Conservation (phyloP, 2,797 vertebrate species). For the Oreochromis grahami region DNA sequence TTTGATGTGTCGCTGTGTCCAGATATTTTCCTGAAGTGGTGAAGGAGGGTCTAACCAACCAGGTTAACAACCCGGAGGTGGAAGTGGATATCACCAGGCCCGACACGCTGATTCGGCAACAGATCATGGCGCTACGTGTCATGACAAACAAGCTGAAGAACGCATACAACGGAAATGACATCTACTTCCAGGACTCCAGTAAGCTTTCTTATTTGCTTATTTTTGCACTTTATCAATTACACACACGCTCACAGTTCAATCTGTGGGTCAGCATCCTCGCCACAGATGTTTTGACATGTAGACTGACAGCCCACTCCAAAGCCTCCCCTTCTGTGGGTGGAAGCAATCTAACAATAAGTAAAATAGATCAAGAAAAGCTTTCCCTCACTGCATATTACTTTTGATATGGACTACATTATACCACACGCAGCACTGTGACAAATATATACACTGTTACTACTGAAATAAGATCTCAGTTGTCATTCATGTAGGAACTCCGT, state of each 20-base stretch:
- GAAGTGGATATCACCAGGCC: slow-evolving; percentile 96
- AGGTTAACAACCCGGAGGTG: slow-evolving; percentile 95
- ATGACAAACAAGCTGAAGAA: slow-evolving; percentile 98
- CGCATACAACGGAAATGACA: slow-evolving; percentile 94
- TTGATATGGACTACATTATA: not conserved
- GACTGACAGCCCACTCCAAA: not conserved
- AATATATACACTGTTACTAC: not conserved
- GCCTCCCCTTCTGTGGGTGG: not conserved
- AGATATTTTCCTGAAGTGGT: slow-evolving; percentile 98
- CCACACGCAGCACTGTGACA: not conserved
- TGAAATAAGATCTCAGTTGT: slow-evolving; percentile 27
- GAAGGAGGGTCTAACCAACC: slow-evolving; percentile 95
- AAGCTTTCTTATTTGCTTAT: slow-evolving; percentile 57
- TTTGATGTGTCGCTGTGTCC: not conserved
- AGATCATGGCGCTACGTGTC: slow-evolving; percentile 96
- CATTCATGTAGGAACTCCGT: slow-evolving; percentile 20
- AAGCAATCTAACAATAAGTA: not conserved
- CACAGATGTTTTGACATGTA: not conserved
- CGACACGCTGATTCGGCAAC: slow-evolving; percentile 93
- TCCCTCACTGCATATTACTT: not conserved
- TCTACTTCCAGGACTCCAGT: slow-evolving; percentile 98
- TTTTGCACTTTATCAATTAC: not conserved
- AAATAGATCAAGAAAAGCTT: not conserved
- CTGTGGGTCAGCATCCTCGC: not conserved
- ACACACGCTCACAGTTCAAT: not conserved